phyloP scores from a whole-genome alignment of 2,113 vertebrate species.

The Neotragus pygmaeus region DNA sequence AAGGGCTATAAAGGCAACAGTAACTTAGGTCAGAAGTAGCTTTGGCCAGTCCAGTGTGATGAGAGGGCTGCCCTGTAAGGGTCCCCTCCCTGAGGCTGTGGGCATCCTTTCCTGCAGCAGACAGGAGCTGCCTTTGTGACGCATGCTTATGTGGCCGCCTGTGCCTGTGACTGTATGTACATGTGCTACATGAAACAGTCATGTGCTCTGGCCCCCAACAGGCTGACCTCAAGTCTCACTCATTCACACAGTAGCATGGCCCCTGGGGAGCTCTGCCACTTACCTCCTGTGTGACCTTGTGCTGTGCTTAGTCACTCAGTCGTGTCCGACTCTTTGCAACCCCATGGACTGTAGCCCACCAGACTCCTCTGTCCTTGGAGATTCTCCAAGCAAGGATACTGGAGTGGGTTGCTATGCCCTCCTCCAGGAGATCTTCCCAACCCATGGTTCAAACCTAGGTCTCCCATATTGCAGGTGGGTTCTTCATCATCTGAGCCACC shows the following conservation, averaged over 20 bases:
- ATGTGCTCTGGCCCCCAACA: background rate
- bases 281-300: background rate
- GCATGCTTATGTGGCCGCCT: background rate
- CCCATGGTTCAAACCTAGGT: background rate
- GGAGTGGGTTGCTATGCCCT: background rate
- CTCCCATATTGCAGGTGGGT: accelerated
- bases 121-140: background rate
- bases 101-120: background rate
- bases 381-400: background rate
- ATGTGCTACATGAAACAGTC: background rate
- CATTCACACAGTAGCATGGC: background rate
- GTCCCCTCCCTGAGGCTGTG: background rate
- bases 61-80: accelerated
- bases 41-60: background rate
- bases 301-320: background rate
- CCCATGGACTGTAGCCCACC: background rate
- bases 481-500: background rate
- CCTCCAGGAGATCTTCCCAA: background rate
- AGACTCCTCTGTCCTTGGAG: background rate
- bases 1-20: background rate
- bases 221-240: background rate
- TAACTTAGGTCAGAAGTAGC: background rate
- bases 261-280: background rate
- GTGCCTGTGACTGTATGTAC: background rate
- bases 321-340: background rate